Percentiles rank a stretch among this genome's conserved stretches.
Evolutionary conservation across 2,113 vertebrate species (phyloP).

Genomic region (Callionymus lyra): DNA sequence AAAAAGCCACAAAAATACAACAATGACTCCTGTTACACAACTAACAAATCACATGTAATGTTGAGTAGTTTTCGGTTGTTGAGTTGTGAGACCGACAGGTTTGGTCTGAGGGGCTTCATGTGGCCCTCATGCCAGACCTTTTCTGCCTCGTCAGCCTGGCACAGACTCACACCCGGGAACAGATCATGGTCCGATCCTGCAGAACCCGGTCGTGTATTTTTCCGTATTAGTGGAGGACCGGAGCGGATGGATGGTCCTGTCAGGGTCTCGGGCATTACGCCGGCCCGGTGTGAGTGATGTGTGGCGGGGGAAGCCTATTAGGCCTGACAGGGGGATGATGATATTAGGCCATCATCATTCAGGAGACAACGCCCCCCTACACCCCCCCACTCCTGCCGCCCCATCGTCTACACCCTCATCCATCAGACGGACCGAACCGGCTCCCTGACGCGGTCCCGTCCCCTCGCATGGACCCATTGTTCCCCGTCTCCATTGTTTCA

Average conservation of each 20-base stretch:
- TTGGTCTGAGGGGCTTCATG: too few species aligned
- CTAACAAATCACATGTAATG: too few species aligned
- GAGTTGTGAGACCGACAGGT: too few species aligned
- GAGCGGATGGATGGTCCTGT: slow-evolving; percentile 98
- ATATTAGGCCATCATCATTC: slow-evolving; percentile 99
- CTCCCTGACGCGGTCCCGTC: slow-evolving; percentile 52
- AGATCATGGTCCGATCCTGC: slow-evolving; percentile 99
- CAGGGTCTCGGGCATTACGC: slow-evolving; percentile 93
- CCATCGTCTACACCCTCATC: slow-evolving; percentile 82
- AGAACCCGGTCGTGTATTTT: slow-evolving; percentile 96
- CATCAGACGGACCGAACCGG: slow-evolving; percentile 83
- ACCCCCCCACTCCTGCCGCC: slow-evolving; percentile 53
- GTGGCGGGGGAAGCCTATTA: slow-evolving; percentile 99
- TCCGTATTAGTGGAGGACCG: slow-evolving; percentile 98
- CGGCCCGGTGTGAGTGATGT: slow-evolving; percentile 98
- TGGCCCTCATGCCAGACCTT: too few species aligned
- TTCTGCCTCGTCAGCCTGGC: slow-evolving; percentile 47
- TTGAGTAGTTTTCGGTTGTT: too few species aligned
- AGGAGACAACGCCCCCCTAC: slow-evolving; percentile 81
- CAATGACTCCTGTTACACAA: too few species aligned
- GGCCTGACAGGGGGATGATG: slow-evolving; percentile 99
- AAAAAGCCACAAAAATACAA: too few species aligned
- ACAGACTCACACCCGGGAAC: slow-evolving; percentile 67
- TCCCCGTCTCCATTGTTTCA: slow-evolving; percentile 42
- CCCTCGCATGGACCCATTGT: slow-evolving; percentile 15